Percentiles rank a stretch among this genome's conserved stretches.
These are phyloP conservation scores for Martes martes DNA, from an alignment of 2,113 vertebrate species.

Conservation along the genomic window DNA sequence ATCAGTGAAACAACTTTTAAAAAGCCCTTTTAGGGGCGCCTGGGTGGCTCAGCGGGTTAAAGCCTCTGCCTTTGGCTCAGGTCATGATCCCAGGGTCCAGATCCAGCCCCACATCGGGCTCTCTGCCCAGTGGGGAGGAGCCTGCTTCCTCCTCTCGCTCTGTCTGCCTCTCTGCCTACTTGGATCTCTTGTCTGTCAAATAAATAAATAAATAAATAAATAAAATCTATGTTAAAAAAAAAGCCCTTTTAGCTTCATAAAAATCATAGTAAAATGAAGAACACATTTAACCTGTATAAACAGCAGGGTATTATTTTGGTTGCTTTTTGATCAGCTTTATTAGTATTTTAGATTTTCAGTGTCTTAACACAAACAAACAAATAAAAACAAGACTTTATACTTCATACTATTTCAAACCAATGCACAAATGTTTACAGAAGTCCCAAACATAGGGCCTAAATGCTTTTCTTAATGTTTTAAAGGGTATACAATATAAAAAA, in stretches of 20 bases:
- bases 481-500: background rate
- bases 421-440: background rate
- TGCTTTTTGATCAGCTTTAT: background rate
- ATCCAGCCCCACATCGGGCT: no score
- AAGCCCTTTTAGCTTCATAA: background rate
- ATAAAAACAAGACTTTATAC: background rate
- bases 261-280: constrained; percentile 15
- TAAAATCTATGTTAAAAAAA: no score
- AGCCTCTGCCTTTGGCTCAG: no score
- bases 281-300: background rate
- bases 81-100: no score
- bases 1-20: background rate
- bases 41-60: no score
- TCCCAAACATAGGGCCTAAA: background rate
- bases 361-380: background rate
- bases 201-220: no score
- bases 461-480: background rate
- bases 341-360: constrained; percentile 18
- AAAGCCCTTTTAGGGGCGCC: background rate
- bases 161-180: no score
- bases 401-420: background rate
- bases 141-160: no score
- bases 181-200: no score
- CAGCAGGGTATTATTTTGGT: background rate
- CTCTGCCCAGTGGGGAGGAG: no score